A percentile compares a stretch with the other conserved stretches of the same genome.
phyloP scores from a whole-genome alignment of 2,888 invertebrate species.

The Harpalus rubripes region DNA sequence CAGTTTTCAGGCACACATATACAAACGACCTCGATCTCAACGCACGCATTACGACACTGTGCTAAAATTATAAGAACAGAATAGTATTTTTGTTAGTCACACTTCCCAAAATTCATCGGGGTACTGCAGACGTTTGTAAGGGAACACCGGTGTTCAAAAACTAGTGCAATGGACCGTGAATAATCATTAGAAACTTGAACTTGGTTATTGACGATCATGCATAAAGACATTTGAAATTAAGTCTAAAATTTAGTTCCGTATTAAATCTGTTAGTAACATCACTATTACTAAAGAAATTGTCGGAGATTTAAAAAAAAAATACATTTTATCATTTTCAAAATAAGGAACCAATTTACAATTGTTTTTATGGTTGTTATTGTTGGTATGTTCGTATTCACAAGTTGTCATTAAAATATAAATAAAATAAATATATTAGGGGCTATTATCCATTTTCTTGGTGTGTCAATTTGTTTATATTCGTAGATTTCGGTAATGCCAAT shows the following conservation, averaged over 20 bases:
- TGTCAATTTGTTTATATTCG: too few species aligned
- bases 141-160: neutral
- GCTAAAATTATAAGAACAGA: constrained; percentile 58
- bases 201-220: too few species aligned
- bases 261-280: too few species aligned
- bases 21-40: constrained; percentile 49
- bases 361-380: neutral
- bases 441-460: too few species aligned
- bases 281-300: neutral
- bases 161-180: too few species aligned
- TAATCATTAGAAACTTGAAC: too few species aligned
- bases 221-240: too few species aligned
- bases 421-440: too few species aligned
- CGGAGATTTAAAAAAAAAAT: neutral
- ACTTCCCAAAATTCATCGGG: constrained; percentile 27
- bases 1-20: constrained; percentile 19
- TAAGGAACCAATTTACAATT: neutral
- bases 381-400: too few species aligned
- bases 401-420: too few species aligned
- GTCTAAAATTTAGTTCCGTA: too few species aligned
- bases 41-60: constrained; percentile 57
- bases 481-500: too few species aligned
- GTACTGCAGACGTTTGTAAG: neutral
- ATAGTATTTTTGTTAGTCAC: constrained; percentile 22
- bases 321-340: neutral